These are phyloP conservation scores for Tursiops truncatus DNA, from an alignment of 2,113 vertebrate species.

Conservation along the genomic window DNA sequence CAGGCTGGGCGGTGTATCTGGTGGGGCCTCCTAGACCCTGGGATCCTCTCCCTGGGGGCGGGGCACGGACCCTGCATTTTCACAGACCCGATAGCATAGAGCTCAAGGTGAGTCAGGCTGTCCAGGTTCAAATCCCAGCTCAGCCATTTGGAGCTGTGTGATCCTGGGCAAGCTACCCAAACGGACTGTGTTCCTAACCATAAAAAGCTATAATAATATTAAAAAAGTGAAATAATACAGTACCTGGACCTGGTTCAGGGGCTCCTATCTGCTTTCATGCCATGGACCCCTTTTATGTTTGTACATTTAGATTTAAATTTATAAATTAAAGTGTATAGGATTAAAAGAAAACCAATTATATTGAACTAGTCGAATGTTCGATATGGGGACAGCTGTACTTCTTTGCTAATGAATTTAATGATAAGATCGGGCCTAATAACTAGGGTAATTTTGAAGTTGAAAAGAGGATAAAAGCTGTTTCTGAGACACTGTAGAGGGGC, in stretches of 20 bases:
- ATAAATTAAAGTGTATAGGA: not conserved
- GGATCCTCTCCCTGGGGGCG: not conserved
- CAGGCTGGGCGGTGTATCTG: not conserved
- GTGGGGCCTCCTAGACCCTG: not conserved
- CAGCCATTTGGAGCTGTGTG: not conserved
- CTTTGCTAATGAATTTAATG: not conserved
- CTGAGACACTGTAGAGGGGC: not conserved
- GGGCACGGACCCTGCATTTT: not conserved
- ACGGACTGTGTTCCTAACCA: not conserved
- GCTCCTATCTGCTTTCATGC: not conserved
- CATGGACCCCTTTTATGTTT: not conserved
- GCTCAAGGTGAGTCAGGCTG: not conserved
- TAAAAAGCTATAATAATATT: not conserved
- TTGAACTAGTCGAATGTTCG: not conserved
- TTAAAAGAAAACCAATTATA: not conserved
- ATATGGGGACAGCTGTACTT: not conserved
- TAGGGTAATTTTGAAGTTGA: not conserved
- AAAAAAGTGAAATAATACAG: not conserved
- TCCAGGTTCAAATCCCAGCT: not conserved
- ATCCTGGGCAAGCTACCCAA: not conserved
- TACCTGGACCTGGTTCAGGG: not conserved
- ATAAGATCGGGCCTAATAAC: not conserved
- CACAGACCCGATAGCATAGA: not conserved
- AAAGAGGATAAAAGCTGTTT: not conserved
- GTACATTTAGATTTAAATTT: not conserved